These are phyloP conservation scores for Camponotus floridanus DNA, from an alignment of 1,140 invertebrate species.

Conservation along the genomic window DNA sequence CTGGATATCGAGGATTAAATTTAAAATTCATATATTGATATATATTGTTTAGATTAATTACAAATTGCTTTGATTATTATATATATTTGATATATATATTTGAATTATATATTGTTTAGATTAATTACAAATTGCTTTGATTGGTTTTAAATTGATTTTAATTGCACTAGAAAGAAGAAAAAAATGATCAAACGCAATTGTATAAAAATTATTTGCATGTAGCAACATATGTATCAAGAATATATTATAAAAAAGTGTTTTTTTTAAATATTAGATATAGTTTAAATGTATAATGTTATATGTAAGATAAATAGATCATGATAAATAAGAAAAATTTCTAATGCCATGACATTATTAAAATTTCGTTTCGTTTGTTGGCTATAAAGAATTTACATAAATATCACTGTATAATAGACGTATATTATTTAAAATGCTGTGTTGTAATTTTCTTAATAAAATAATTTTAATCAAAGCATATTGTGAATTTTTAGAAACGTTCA, in stretches of 20 bases:
- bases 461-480: constrained; percentile 16
- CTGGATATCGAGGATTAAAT: constrained; percentile 88
- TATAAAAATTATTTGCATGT: background rate
- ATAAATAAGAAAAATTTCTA: too few relatives aligned
- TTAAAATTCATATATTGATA: background rate
- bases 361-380: background rate
- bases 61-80: too few relatives aligned
- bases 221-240: background rate
- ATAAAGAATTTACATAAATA: background rate
- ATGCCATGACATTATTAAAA: background rate
- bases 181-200: background rate
- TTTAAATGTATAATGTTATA: background rate
- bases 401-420: background rate
- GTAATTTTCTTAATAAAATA: constrained; percentile 25
- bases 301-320: background rate
- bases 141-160: constrained; percentile 2
- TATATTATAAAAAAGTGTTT: background rate
- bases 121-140: background rate
- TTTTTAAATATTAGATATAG: background rate
- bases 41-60: background rate
- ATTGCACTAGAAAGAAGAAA: background rate
- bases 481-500: background rate
- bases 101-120: background rate
- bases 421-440: background rate
- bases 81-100: too few relatives aligned